Percentiles rank a stretch among this genome's conserved stretches.
These are phyloP conservation scores for Pseudolaguvia tuberculata DNA, from an alignment of 2,113 vertebrate species.

Conservation along the genomic window DNA sequence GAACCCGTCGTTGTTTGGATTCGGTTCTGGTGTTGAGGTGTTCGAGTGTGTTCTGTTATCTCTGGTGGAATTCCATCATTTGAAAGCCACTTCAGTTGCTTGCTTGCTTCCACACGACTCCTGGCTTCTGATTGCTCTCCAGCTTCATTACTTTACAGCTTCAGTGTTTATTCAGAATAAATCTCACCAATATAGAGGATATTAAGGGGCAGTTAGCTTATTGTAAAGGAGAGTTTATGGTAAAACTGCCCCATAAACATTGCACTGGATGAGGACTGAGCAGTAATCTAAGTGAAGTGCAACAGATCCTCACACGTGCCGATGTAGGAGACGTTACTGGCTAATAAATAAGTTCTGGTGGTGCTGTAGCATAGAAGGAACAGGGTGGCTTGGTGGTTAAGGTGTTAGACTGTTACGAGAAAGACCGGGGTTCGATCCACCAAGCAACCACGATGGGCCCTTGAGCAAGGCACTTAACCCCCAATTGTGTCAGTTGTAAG, in stretches of 20 bases:
- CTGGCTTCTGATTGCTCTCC: conserved; percentile 38
- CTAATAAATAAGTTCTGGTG: no score
- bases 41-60: conserved; percentile 9
- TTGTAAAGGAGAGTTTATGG: conserved; percentile 73
- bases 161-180: conserved; percentile 68
- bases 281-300: background rate
- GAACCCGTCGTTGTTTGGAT: no score
- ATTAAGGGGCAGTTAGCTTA: conserved; percentile 66
- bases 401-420: no score
- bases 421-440: no score
- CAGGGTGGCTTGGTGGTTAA: no score
- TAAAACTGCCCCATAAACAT: conserved; percentile 72
- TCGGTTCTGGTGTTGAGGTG: background rate
- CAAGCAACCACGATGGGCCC: no score
- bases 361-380: no score
- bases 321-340: no score
- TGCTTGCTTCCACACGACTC: conserved; percentile 54
- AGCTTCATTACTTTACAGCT: conserved; percentile 63
- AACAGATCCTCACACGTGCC: background rate
- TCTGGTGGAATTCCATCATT: conserved; percentile 36
- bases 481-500: no score
- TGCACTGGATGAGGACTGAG: conserved; percentile 50
- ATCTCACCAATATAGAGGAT: conserved; percentile 57
- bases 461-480: no score
- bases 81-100: conserved; percentile 41